phyloP scores from a whole-genome alignment of 2,113 vertebrate genomes.

The Mustela nigripes region DNA sequence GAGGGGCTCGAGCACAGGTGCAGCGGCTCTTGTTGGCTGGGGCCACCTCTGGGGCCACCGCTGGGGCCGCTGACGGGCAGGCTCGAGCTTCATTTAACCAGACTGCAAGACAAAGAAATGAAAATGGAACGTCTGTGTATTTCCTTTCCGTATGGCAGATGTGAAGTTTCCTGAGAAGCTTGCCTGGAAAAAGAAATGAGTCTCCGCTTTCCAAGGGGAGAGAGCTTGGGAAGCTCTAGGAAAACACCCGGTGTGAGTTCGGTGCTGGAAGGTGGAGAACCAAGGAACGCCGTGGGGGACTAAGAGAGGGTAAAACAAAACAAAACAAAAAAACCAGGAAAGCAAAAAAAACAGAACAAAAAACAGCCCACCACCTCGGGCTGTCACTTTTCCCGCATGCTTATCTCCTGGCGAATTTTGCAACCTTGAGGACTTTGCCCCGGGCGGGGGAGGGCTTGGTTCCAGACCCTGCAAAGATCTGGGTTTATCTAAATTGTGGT shows the following conservation, averaged over 20 bases:
- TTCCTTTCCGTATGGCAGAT: slow-evolving; percentile 3
- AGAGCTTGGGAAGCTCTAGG: too few relatives aligned
- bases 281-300: neutral
- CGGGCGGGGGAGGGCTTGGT: neutral
- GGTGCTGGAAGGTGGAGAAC: neutral
- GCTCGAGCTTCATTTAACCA: neutral
- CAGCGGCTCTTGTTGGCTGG: neutral
- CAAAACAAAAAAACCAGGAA: neutral
- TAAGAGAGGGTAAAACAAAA: neutral
- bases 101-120: slow-evolving; percentile 16
- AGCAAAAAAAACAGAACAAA: neutral
- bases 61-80: neutral
- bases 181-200: neutral
- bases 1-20: neutral
- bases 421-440: neutral
- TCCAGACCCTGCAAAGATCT: neutral
- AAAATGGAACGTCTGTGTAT: neutral
- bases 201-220: neutral
- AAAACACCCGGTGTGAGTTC: neutral
- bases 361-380: neutral
- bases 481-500: neutral
- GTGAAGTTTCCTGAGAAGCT: neutral
- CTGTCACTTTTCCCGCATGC: neutral
- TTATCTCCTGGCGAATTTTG: neutral
- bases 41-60: neutral